These are phyloP conservation scores for Mesorhabditis sp. DNA, from an alignment of 2,888 invertebrate genomes.

Conservation along the genomic window DNA sequence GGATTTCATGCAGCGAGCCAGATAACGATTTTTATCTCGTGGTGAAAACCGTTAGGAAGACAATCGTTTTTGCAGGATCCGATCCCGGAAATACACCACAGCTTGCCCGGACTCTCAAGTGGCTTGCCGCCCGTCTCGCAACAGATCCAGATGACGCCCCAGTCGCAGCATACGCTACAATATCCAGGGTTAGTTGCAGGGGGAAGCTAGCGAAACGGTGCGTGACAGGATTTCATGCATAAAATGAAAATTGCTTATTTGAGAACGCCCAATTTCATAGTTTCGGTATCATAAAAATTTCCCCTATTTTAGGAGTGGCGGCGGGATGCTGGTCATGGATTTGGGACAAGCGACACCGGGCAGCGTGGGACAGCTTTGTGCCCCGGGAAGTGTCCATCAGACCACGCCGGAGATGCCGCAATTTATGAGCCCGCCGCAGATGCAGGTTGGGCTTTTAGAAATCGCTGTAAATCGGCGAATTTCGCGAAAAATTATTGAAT, in stretches of 20 bases:
- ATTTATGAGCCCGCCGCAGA: conserved; percentile 26
- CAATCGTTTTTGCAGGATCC: too few species aligned
- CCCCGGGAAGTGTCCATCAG: conserved; percentile 17
- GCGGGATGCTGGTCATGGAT: conserved; percentile 14
- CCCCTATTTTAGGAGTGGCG: conserved; percentile 6
- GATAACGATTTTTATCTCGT: background rate
- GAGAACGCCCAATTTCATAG: too few species aligned
- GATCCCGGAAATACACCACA: too few species aligned
- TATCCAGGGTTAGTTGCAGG: background rate
- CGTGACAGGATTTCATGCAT: too few species aligned
- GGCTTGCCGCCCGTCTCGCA: too few species aligned
- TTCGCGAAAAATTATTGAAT: too few species aligned
- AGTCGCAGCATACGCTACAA: background rate
- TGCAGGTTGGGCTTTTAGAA: background rate
- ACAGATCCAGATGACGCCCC: background rate
- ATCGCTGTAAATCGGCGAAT: too few species aligned
- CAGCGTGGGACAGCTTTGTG: conserved; percentile 27
- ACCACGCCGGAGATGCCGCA: conserved; percentile 31
- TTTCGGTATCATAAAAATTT: too few species aligned
- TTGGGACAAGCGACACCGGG: conserved; percentile 30
- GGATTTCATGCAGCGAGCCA: background rate
- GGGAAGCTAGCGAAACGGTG: background rate
- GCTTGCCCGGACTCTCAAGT: too few species aligned
- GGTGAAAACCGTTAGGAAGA: background rate
- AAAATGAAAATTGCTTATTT: too few species aligned